Conservation (phyloP, 2,113 vertebrate genomes). For the Merops nubicus region DNA sequence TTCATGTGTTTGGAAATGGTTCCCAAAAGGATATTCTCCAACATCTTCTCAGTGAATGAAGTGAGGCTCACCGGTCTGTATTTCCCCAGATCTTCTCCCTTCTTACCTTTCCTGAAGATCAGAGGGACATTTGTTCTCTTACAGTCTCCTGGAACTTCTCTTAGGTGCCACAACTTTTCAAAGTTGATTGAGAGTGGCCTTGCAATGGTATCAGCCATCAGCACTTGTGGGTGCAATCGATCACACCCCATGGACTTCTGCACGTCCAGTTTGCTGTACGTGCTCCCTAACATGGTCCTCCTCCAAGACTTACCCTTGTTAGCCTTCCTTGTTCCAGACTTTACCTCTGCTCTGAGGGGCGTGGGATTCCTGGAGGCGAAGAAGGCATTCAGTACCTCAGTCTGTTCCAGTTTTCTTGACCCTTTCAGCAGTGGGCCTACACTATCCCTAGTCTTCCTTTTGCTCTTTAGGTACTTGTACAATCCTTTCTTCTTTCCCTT, state of each 20-base stretch:
- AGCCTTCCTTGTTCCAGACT: background rate
- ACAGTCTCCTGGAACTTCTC: background rate
- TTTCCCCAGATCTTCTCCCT: background rate
- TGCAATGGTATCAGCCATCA: background rate
- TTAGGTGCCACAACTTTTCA: background rate
- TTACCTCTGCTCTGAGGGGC: background rate
- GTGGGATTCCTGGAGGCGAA: background rate
- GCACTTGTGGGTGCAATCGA: background rate
- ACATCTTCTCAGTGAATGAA: background rate
- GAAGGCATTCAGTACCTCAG: background rate
- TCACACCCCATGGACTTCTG: fast-evolving
- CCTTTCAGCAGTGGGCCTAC: background rate
- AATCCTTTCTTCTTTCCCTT: background rate
- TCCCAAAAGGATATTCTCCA: background rate
- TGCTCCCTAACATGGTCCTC: background rate
- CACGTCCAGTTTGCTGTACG: background rate
- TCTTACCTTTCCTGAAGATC: background rate
- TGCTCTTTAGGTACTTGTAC: background rate
- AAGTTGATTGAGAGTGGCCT: background rate
- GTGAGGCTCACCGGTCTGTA: background rate
- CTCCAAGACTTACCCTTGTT: background rate
- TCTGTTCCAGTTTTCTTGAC: background rate
- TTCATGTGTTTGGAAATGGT: background rate
- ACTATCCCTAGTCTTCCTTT: background rate
- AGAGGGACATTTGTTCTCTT: background rate